Conservation (phyloP, 2,113 vertebrate genomes). For the Serilophus lunatus region DNA sequence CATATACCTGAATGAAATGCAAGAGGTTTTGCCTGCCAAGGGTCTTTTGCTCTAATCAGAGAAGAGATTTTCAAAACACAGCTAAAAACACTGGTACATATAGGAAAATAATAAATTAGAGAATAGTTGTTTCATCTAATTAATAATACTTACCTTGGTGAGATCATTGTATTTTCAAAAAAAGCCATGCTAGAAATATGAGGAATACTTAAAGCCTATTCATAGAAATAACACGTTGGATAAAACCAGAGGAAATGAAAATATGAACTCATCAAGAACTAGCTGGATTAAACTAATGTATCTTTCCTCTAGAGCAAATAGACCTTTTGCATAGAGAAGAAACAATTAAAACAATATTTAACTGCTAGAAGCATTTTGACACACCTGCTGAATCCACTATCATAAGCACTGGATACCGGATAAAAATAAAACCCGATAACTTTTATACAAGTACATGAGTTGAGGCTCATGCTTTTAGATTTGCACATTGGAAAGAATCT, state of each 20-base stretch:
- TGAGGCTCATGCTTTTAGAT: neutral
- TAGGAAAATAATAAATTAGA: neutral
- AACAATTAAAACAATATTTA: neutral
- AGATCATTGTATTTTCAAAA: neutral
- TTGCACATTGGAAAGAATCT: neutral
- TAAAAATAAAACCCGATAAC: neutral
- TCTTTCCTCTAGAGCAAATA: neutral
- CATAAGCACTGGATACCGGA: neutral
- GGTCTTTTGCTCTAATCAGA: neutral
- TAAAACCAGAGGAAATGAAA: neutral
- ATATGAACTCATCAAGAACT: neutral
- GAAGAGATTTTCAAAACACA: neutral
- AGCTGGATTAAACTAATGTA: neutral
- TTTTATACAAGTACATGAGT: neutral
- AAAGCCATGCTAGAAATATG: neutral
- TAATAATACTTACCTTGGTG: neutral
- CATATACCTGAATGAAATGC: neutral
- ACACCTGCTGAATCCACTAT: neutral
- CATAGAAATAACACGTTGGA: neutral
- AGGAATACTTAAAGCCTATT: neutral
- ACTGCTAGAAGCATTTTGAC: neutral
- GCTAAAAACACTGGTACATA: rapidly evolving
- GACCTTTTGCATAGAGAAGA: neutral
- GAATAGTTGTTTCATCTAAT: neutral
- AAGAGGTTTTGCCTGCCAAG: neutral